A percentile compares a stretch with the other conserved stretches of the same genome.
phyloP scores from a whole-genome alignment of 2,888 invertebrate species.

The Prosopocoilus inquinatus region DNA sequence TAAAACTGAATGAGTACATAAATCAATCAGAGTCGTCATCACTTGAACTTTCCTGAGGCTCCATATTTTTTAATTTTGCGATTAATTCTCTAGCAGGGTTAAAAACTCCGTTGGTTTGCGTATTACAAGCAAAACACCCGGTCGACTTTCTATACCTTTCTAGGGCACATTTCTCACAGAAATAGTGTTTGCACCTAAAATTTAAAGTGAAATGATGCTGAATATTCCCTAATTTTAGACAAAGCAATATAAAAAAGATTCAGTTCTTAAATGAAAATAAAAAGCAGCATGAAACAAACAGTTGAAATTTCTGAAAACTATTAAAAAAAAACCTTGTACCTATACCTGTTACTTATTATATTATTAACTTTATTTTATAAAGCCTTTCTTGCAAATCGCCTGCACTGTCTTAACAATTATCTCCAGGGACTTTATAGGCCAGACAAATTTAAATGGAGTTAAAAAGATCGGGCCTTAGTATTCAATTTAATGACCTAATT shows the following conservation, averaged over 20 bases:
- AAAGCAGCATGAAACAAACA: no score
- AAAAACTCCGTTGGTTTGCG: conserved; percentile 90
- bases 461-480: no score
- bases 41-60: conserved; percentile 30
- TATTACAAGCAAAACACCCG: conserved; percentile 88
- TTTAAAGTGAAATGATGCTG: conserved; percentile 16
- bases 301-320: neutral
- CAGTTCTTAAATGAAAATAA: neutral
- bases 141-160: conserved; percentile 84
- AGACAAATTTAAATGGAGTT: no score
- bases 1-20: no score
- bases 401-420: no score
- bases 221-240: neutral
- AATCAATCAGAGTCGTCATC: conserved; percentile 28
- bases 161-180: conserved; percentile 95
- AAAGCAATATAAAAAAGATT: neutral
- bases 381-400: no score
- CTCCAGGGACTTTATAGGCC: no score
- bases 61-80: conserved; percentile 52
- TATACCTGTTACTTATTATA: no score
- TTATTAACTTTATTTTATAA: no score
- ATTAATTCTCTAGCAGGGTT: conserved; percentile 89
- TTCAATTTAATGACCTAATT: no score
- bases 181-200: conserved; percentile 94
- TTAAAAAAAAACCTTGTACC: no score